Evolutionary conservation across 2,113 vertebrate species (phyloP).

Genomic region (Hippolais icterina): DNA sequence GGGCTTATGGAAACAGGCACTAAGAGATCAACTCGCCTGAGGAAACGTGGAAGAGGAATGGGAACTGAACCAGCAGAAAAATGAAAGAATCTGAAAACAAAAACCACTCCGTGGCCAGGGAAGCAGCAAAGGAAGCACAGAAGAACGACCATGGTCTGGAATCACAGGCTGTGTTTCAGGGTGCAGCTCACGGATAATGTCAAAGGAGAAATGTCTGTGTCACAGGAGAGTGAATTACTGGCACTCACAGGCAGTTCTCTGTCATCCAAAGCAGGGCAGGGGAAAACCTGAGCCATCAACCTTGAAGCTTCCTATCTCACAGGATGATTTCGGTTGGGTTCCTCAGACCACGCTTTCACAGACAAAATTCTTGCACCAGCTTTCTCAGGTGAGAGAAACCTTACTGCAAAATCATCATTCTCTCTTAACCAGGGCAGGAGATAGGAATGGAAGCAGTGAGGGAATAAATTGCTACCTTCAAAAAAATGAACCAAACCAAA

Average conservation of each 20-base stretch:
- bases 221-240: neutral
- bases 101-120: neutral
- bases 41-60: neutral
- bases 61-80: neutral
- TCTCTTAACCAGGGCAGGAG: neutral
- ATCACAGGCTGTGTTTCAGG: neutral
- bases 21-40: neutral
- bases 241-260: neutral
- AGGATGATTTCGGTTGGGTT: neutral
- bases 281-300: neutral
- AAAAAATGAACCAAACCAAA: neutral
- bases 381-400: neutral
- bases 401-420: neutral
- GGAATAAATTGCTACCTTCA: neutral
- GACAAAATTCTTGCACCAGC: neutral
- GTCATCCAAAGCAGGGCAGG: neutral
- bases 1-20: neutral
- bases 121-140: neutral
- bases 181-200: neutral
- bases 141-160: neutral
- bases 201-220: neutral
- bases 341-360: neutral
- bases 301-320: neutral
- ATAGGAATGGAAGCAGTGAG: neutral
- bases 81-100: neutral